Evolutionary conservation across 2,888 invertebrate species (phyloP).

Genomic region (Eupithecia vulgata): DNA sequence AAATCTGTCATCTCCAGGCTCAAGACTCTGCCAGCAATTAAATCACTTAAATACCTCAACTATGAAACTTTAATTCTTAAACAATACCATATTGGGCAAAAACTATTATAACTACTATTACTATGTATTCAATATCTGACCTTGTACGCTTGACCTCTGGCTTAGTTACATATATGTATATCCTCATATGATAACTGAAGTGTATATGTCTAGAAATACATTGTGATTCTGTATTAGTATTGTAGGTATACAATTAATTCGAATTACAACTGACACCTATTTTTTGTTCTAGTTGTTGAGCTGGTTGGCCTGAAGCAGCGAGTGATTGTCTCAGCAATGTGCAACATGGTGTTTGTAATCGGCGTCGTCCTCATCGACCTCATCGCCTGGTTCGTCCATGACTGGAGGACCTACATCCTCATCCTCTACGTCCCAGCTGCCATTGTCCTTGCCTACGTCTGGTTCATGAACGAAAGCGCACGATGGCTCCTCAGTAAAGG

Average conservation of each 20-base stretch:
- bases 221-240: not conserved
- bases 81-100: not conserved
- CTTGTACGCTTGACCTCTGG: constrained; percentile 27
- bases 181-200: not conserved
- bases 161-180: constrained; percentile 5
- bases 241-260: not conserved
- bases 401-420: constrained; percentile 89
- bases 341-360: constrained; percentile 89
- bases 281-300: constrained; percentile 86
- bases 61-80: not conserved
- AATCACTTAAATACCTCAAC: not conserved
- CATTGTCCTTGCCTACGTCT: constrained; percentile 87
- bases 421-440: constrained; percentile 88
- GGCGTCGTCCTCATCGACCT: constrained; percentile 89
- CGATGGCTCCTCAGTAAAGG: constrained; percentile 91
- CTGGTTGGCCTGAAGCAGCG: constrained; percentile 90
- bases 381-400: constrained; percentile 88
- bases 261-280: not conserved
- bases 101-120: not conserved
- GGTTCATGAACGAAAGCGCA: constrained; percentile 90
- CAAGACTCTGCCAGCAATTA: not conserved
- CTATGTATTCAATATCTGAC: not conserved
- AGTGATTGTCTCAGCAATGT: constrained; percentile 89
- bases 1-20: not conserved
- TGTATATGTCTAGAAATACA: not conserved